Evolutionary conservation across 1,140 invertebrate species (phyloP).

Genomic region (Ladona fulva): DNA sequence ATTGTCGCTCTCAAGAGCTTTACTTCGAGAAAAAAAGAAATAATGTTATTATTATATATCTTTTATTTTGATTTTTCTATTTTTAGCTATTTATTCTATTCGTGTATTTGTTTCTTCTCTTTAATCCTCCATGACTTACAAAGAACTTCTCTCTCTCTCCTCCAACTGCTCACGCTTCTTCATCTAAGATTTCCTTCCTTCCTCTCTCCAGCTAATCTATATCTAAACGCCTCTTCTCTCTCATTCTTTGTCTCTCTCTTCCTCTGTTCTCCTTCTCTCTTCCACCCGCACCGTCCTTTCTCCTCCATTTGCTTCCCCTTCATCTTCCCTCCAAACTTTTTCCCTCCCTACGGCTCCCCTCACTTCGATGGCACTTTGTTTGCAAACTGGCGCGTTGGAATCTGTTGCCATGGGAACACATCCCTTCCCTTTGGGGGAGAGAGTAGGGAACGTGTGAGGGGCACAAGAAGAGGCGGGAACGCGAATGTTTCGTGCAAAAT

Average conservation of each 20-base stretch:
- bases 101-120: no score
- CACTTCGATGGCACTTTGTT: not conserved
- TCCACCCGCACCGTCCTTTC: not conserved
- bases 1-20: no score
- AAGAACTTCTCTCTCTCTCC: slow-evolving; percentile 38
- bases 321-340: not conserved
- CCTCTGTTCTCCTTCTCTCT: not conserved
- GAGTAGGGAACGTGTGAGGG: not conserved
- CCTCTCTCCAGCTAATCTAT: not conserved
- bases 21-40: no score
- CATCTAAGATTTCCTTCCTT: not conserved
- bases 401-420: not conserved
- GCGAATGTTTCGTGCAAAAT: not conserved
- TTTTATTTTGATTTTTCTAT: no score
- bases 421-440: not conserved
- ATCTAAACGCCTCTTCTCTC: not conserved
- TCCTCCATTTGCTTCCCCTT: not conserved
- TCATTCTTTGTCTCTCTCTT: not conserved
- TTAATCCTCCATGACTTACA: no score
- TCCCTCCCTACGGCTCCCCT: not conserved
- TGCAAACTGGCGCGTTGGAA: slow-evolving; percentile 6
- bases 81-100: no score
- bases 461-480: not conserved
- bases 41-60: no score
- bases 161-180: slow-evolving; percentile 32